Evolutionary conservation across 2,797 vertebrate genomes (phyloP).

Genomic region (Gymnothorax reevesii): DNA sequence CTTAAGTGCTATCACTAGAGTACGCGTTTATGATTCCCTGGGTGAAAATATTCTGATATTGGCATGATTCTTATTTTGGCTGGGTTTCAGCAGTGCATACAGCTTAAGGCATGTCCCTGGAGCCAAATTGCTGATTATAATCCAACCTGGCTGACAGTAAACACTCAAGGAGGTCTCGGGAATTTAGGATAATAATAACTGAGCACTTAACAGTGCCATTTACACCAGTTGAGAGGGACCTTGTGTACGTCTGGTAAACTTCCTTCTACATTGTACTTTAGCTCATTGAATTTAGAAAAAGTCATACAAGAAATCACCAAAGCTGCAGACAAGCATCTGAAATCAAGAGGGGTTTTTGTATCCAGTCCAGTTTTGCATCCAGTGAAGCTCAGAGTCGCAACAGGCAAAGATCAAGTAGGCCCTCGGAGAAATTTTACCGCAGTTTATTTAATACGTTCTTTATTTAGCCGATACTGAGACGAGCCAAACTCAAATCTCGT

Average conservation of each 20-base stretch:
- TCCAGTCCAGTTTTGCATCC: background rate
- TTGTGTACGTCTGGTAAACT: background rate
- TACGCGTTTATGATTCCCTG: background rate
- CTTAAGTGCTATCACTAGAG: background rate
- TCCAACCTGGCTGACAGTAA: background rate
- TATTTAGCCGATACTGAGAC: background rate
- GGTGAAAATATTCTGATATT: background rate
- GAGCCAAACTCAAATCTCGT: background rate
- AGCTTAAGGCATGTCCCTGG: background rate
- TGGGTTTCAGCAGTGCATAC: background rate
- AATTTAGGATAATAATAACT: background rate
- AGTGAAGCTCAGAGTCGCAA: background rate
- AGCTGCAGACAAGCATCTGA: background rate
- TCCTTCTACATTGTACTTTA: background rate
- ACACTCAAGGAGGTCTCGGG: background rate
- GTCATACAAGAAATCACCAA: background rate
- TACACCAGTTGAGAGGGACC: background rate
- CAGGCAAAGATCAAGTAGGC: background rate
- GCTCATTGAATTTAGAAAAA: background rate
- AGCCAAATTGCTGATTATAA: background rate
- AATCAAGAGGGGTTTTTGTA: background rate
- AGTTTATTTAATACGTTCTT: background rate
- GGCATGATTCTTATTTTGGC: background rate
- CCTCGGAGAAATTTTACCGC: background rate
- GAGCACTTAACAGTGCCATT: background rate